Evolutionary conservation across 2,888 invertebrate species (phyloP).

Genomic region (Amblyteles armatorius): DNA sequence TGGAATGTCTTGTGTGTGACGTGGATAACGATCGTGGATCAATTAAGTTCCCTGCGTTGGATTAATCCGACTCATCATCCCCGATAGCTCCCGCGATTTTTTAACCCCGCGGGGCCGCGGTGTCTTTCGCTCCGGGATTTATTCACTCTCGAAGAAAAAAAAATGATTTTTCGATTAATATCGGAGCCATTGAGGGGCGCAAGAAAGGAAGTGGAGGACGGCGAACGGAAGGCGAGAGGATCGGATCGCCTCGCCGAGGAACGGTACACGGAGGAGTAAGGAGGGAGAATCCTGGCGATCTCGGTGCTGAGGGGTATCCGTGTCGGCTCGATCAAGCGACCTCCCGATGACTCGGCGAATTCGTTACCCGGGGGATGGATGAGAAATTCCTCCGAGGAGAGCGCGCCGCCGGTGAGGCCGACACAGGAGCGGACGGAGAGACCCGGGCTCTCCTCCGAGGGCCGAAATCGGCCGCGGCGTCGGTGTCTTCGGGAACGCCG

Average conservation of each 20-base stretch:
- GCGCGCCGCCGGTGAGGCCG: background rate
- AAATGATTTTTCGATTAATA: conserved; percentile 15
- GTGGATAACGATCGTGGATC: conserved; percentile 66
- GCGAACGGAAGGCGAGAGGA: conserved; percentile 52
- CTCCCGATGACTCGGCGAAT: conserved; percentile 80
- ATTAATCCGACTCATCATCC: conserved; percentile 39
- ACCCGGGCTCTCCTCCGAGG: conserved; percentile 13
- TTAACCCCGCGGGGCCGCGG: background rate
- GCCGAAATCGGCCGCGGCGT: conserved; percentile 47
- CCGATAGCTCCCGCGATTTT: conserved; percentile 16
- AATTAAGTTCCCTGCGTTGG: conserved; percentile 57
- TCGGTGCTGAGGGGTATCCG: conserved; percentile 71
- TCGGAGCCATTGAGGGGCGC: conserved; percentile 6
- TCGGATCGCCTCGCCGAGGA: conserved; percentile 72
- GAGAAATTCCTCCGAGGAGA: conserved; percentile 67
- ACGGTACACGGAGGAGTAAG: conserved; percentile 36
- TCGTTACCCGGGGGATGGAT: conserved; percentile 73
- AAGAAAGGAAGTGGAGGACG: conserved; percentile 13
- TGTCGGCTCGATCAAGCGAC: conserved; percentile 82
- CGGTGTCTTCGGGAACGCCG: conserved; percentile 44
- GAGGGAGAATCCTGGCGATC: conserved; percentile 30
- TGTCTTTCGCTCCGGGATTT: background rate
- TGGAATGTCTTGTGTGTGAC: conserved; percentile 28
- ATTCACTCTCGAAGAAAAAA: conserved; percentile 9
- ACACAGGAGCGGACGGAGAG: conserved; percentile 20